Evolutionary conservation across 2,888 invertebrate genomes (phyloP), one percentile per base, ranked within the genome.

Genomic region (Arctia plantaginis): DNA sequence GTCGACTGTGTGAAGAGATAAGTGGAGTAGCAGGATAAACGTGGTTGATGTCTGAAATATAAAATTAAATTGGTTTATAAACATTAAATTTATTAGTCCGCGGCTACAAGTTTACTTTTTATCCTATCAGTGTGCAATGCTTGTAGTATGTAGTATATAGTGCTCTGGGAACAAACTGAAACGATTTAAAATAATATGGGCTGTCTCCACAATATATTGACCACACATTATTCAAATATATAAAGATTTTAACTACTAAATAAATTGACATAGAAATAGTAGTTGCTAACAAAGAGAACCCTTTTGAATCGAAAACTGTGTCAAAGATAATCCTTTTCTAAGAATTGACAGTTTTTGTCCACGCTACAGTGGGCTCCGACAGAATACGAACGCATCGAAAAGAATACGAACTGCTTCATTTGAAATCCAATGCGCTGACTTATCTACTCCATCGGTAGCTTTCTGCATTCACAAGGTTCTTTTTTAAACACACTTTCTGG

Each of bases 1-100:
- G 87, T 95, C 95, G 85, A 95, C 94, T 77, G 94, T 94, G 86
- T 95, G 93, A 72, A 95, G 93, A 87, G 95, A 95, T 91, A 95
- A 90, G 88, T 95, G 95, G 69, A 95, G 88, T 10, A 95, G 90
- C 79, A 95, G 90, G 85, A 95, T 90, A 78, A 95, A 88, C 73
- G 90, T 88, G 80, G 94, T 93, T 79, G 95, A 93, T 85, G 92
- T 91, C 95, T 95, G 94, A 80, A 92, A 93, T 82, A 86, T 83
- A 89, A 86, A 82, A 83, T 76, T 76, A 73, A 82, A 62, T 73
- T 33, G 51, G 65, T 77, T 84, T 77, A 67, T 69, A 74, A 80
- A 77, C 71, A 76, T 74, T 68, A 73, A 70, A 76, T 71, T 73
- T 73, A 67, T 67, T 51, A 69, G 69, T 15, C 12, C 27, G 23